Percentiles rank a stretch among this genome's conserved stretches.
These are phyloP conservation scores for Napeogenes sylphis DNA, from an alignment of 2,888 invertebrate species.

Conservation along the genomic window DNA sequence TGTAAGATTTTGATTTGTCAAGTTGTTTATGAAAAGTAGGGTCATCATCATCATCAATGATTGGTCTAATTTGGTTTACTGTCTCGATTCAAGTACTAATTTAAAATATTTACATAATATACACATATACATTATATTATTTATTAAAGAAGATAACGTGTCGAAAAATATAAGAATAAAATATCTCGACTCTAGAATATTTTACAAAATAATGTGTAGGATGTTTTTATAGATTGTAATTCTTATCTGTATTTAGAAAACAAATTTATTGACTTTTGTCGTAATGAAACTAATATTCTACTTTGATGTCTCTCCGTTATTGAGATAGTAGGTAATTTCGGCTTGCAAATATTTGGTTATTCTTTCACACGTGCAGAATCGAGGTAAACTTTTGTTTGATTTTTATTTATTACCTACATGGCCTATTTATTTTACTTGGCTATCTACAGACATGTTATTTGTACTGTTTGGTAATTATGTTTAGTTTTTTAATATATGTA, in stretches of 20 bases:
- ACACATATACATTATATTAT: too few relatives aligned
- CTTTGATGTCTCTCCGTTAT: constrained; percentile 14
- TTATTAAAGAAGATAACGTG: too few relatives aligned
- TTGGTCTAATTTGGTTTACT: not conserved
- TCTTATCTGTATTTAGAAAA: not conserved
- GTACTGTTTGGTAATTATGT: not conserved
- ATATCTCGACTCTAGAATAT: too few relatives aligned
- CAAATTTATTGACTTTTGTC: not conserved
- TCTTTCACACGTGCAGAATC: constrained; percentile 13
- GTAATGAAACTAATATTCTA: constrained; percentile 11
- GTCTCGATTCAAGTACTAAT: too few relatives aligned
- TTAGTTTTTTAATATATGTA: not conserved
- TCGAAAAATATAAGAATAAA: too few relatives aligned
- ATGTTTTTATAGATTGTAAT: too few relatives aligned
- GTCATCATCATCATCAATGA: not conserved
- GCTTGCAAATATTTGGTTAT: constrained; percentile 18
- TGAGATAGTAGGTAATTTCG: constrained; percentile 20
- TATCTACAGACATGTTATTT: constrained; percentile 5
- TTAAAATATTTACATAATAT: too few relatives aligned
- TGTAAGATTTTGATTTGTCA: constrained; percentile 62
- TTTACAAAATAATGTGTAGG: too few relatives aligned
- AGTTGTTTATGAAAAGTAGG: not conserved
- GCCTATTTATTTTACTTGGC: not conserved
- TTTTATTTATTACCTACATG: not conserved
- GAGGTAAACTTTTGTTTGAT: constrained; percentile 9